These are phyloP conservation scores for Drosophila cognata DNA, from an alignment of 2,888 invertebrate genomes.

Conservation along the genomic window DNA sequence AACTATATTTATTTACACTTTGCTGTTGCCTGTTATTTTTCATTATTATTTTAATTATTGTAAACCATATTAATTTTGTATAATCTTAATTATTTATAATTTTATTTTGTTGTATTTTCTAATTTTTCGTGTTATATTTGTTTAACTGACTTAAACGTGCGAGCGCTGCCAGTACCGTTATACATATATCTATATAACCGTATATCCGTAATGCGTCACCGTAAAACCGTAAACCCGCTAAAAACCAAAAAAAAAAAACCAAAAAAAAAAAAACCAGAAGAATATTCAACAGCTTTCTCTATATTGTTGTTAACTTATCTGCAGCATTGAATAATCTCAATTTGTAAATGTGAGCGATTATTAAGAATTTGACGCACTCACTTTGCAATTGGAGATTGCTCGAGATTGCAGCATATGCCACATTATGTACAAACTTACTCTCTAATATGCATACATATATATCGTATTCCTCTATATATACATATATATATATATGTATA, in stretches of 20 bases:
- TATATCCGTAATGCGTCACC: slow-evolving; percentile 33
- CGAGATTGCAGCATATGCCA: slow-evolving; percentile 81
- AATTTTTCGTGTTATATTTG: slow-evolving; percentile 13
- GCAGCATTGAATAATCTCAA: slow-evolving; percentile 96
- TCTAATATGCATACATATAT: slow-evolving; percentile 6
- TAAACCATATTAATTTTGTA: slow-evolving; percentile 8
- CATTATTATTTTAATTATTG: slow-evolving; percentile 24
- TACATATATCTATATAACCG: slow-evolving; percentile 14
- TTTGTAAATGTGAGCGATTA: slow-evolving; percentile 97
- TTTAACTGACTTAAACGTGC: slow-evolving; percentile 8
- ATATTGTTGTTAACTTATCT: slow-evolving; percentile 62
- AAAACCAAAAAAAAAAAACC: slow-evolving; percentile 8
- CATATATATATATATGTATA: slow-evolving; percentile 31
- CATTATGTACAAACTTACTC: slow-evolving; percentile 55
- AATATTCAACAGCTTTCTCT: slow-evolving; percentile 5
- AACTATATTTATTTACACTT: slow-evolving; percentile 4
- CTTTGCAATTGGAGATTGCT: slow-evolving; percentile 85
- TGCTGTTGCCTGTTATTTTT: slow-evolving; percentile 30
- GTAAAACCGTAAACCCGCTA: slow-evolving; percentile 34
- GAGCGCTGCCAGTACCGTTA: slow-evolving; percentile 20
- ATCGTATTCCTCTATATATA: slow-evolving; percentile 13
- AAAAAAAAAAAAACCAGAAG: slow-evolving; percentile 15
- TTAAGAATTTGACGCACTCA: slow-evolving; percentile 83
- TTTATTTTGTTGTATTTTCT: slow-evolving; percentile 25
- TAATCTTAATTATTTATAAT: slow-evolving; percentile 19